phyloP scores from a whole-genome alignment of 2,113 vertebrate species.

The Nothobranchius furzeri region DNA sequence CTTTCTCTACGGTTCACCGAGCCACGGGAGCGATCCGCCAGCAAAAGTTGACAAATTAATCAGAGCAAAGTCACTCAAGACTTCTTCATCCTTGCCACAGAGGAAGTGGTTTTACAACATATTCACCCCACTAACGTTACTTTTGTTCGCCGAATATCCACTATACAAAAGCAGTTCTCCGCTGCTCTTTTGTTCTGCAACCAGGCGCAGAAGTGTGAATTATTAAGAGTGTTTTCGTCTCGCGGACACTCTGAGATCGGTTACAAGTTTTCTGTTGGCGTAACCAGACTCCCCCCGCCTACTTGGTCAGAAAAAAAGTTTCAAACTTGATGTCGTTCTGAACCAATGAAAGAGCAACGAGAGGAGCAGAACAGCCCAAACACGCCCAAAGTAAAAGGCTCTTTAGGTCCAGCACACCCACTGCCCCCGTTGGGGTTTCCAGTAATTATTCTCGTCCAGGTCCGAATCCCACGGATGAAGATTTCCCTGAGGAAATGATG shows the following conservation, averaged over 20 bases:
- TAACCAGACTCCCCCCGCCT: conserved; percentile 73
- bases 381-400: conserved; percentile 23
- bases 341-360: conserved; percentile 65
- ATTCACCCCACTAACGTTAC: neutral
- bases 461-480: conserved; percentile 57
- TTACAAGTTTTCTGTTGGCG: conserved; percentile 74
- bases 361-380: conserved; percentile 51
- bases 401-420: conserved; percentile 37
- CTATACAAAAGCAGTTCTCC: conserved; percentile 1
- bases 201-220: conserved; percentile 70
- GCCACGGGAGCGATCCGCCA: conserved; percentile 22
- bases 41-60: conserved; percentile 39
- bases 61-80: conserved; percentile 39
- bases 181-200: conserved; percentile 14
- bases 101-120: conserved; percentile 43
- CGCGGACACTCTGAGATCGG: conserved; percentile 62
- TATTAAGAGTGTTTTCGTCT: conserved; percentile 75
- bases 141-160: conserved; percentile 10
- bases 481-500: conserved; percentile 77
- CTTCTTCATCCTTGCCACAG: conserved; percentile 65
- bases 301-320: conserved; percentile 52
- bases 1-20: conserved; percentile 43
- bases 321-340: conserved; percentile 75
- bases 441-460: conserved; percentile 73
- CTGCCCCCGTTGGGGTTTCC: conserved; percentile 65